A percentile compares a stretch with the other conserved stretches of the same genome.
Conservation (phyloP, 1,140 invertebrate genomes). For the Trichoplusia ni region DNA sequence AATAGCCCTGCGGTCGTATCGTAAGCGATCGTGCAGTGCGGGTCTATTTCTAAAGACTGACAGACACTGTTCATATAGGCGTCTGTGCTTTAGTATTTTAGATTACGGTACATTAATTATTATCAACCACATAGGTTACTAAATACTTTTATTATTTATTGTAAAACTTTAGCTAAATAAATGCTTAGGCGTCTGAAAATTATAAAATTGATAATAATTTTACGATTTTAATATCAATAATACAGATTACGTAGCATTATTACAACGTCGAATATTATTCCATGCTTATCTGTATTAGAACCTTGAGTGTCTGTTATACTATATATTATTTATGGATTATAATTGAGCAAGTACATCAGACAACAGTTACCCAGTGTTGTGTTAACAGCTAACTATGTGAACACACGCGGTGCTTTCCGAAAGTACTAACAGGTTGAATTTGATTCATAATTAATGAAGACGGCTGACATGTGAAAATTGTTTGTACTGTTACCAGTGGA, state of each 20-base stretch:
- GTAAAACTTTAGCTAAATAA: too few relatives aligned
- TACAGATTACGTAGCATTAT: too few relatives aligned
- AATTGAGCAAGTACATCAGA: background rate
- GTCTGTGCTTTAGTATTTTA: background rate
- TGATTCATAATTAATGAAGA: conserved; percentile 24
- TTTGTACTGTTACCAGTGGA: background rate
- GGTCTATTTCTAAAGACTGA: conserved; percentile 4
- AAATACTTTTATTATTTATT: too few relatives aligned
- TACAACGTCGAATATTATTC: too few relatives aligned
- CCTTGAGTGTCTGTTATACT: too few relatives aligned
- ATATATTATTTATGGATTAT: too few relatives aligned
- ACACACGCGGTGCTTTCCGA: background rate
- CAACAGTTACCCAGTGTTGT: background rate
- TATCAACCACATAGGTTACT: too few relatives aligned
- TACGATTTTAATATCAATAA: too few relatives aligned
- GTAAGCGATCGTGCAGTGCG: conserved; percentile 21
- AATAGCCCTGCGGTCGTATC: conserved; percentile 39
- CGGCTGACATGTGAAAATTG: background rate
- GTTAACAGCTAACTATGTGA: conserved; percentile 8
- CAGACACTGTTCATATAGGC: background rate
- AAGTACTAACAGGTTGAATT: conserved; percentile 4
- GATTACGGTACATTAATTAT: too few relatives aligned
- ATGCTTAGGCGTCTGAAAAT: too few relatives aligned
- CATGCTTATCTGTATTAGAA: too few relatives aligned
- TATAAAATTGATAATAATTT: too few relatives aligned